Evolutionary conservation across 2,113 vertebrate species (phyloP).

Genomic region (Oreamnos americanus): DNA sequence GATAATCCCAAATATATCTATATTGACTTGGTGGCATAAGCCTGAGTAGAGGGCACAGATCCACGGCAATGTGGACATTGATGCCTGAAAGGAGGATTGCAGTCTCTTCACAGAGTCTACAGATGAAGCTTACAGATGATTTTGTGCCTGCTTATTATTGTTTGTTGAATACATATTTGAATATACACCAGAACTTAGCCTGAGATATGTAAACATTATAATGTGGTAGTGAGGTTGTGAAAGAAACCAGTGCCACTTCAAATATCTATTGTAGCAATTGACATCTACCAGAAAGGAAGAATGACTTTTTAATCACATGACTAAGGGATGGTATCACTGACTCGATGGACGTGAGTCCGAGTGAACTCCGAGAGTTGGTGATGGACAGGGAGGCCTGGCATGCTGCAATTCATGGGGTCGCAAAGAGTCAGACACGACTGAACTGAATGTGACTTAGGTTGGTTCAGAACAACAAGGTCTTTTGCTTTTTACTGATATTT

Average conservation of each 20-base stretch:
- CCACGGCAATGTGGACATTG: not conserved
- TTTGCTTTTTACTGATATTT: not conserved
- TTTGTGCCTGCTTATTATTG: not conserved
- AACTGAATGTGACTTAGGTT: not conserved
- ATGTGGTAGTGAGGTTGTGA: not conserved
- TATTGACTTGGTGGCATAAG: not conserved
- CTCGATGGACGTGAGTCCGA: too few relatives aligned
- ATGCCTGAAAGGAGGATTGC: not conserved
- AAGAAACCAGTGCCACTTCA: not conserved
- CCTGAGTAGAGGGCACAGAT: not conserved
- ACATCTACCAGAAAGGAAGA: not conserved
- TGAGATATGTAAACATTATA: not conserved
- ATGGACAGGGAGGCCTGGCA: too few relatives aligned
- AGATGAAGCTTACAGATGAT: not conserved
- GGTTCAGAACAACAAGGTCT: not conserved
- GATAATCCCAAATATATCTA: not conserved
- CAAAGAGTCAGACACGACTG: too few relatives aligned
- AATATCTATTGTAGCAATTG: not conserved
- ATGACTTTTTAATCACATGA: not conserved
- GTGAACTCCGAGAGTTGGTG: too few relatives aligned
- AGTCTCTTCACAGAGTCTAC: not conserved
- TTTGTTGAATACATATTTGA: not conserved
- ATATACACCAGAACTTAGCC: not conserved
- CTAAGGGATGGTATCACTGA: not conserved
- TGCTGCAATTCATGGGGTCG: too few relatives aligned